Evolutionary conservation across 2,113 vertebrate species (phyloP).

Genomic region (Stegostoma tigrinum): DNA sequence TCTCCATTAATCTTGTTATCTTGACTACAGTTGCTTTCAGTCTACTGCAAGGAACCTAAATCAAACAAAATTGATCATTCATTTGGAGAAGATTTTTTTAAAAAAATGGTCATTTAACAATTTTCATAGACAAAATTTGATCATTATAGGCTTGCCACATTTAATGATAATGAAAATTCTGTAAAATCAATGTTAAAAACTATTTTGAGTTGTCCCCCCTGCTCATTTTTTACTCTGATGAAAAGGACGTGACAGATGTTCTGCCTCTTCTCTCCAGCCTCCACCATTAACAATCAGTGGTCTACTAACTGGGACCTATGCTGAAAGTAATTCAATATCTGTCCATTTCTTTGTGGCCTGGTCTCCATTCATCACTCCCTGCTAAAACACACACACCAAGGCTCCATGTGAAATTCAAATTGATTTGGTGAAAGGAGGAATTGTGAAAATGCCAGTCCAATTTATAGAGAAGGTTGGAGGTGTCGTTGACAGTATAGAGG

Average conservation of each 20-base stretch:
- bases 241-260: neutral
- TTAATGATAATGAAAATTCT: neutral
- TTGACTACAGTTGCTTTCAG: neutral
- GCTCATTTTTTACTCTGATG: neutral
- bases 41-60: neutral
- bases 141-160: neutral
- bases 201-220: neutral
- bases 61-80: neutral
- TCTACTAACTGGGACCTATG: neutral
- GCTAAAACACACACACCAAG: neutral
- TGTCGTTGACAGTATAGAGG: too few relatives aligned
- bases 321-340: neutral
- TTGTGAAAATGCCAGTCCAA: neutral
- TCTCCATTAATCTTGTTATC: neutral
- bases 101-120: neutral
- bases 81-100: neutral
- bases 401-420: neutral
- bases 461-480: too few relatives aligned
- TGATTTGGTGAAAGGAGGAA: neutral
- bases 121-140: neutral
- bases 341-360: neutral
- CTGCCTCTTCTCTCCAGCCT: neutral
- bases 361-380: neutral
- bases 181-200: neutral
- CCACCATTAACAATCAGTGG: neutral